Percentiles rank a stretch among this genome's conserved stretches.
phyloP scores from a whole-genome alignment of 92 coral and sea anemone genomes.

The Bergia sp. region DNA sequence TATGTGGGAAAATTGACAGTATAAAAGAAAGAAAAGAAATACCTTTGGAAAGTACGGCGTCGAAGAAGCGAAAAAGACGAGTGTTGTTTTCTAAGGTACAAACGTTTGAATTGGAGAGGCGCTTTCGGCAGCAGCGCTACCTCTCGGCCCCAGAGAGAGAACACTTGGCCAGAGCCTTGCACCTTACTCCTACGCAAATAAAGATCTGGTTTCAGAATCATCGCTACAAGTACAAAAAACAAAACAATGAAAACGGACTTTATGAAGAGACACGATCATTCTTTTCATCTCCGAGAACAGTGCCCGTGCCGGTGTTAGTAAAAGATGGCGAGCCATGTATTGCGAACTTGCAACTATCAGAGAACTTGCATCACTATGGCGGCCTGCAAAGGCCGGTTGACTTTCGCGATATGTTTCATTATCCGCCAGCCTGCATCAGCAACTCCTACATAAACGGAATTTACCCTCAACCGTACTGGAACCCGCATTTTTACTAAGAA shows the following conservation, averaged over 20 bases:
- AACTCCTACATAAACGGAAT: constrained; percentile 21
- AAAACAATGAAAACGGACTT: constrained; percentile 38
- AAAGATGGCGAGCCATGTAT: constrained; percentile 73
- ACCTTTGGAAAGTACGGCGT: constrained; percentile 18
- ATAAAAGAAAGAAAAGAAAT: constrained; percentile 23
- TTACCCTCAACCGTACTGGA: constrained; percentile 39
- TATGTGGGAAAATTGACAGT: background rate
- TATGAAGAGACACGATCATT: constrained; percentile 49
- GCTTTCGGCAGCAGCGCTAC: constrained; percentile 50
- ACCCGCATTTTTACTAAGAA: constrained; percentile 25
- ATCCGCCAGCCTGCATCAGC: constrained; percentile 15
- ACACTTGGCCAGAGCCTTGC: constrained; percentile 36
- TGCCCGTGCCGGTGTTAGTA: constrained; percentile 76
- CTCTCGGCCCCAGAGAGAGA: constrained; percentile 50
- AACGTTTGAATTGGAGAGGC: constrained; percentile 42
- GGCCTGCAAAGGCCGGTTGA: constrained; percentile 26
- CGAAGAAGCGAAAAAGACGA: constrained; percentile 45
- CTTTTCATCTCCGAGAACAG: constrained; percentile 61
- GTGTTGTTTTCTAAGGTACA: constrained; percentile 47
- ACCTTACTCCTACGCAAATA: constrained; percentile 52
- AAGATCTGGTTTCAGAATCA: constrained; percentile 57
- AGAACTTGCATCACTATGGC: constrained; percentile 30
- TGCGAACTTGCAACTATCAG: constrained; percentile 31
- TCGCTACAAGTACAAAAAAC: constrained; percentile 52
- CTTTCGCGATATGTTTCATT: constrained; percentile 30